Base-by-base conservation (phyloP, 2,888 invertebrate species). In the Esperia sulphurella region DNA sequence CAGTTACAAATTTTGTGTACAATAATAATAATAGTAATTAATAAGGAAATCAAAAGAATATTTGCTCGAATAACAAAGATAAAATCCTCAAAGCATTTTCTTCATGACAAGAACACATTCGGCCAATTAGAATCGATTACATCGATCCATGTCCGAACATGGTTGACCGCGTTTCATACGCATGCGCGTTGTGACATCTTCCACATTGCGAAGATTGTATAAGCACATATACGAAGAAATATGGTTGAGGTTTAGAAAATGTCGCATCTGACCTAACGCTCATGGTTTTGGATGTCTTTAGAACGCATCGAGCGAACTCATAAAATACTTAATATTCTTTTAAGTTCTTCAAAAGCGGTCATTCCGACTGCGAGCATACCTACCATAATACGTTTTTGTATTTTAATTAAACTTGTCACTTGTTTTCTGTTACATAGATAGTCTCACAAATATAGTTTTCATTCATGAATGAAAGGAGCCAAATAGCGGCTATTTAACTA, bases 61-160 rank as follows among this genome's bases (percentile, higher is more conserved):
- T 21, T 21, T 21, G 21, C 21, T 21, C 2, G 21, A 21, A 21
- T 21, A 5, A 3, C 33, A 10, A 33, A 33, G 8, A 8, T 30
- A 67, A 64, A 2, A 21, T 21, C 5, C 5, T 21, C 21, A 21
- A 21, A 21, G 21, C 21, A 21, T 21, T 21, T 21, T 21, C 21
- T 21, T 21, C 21, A 21, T 5, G 5, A 21, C 5, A 21, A 69
- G 72, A 68, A 62, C 61, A 75, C 71, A 71, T 83, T 82, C 72
- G 71, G 67, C 76, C 76, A 83, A 83, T 84, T 81, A 82, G 78
- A 75, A 75, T 73, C 72, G 57, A 79, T 79, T 75, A 72, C 71
- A 65, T 62, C 58, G 60, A 61, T 58, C 59, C 63, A 65, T 67
- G 57, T 67, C 58, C 51, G 56, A 56, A 52, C 55, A 57, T 53